A percentile compares a stretch with the other conserved stretches of the same genome.
These are phyloP conservation scores for Tragelaphus imberbis DNA, from an alignment of 2,113 vertebrate genomes.

Conservation along the genomic window DNA sequence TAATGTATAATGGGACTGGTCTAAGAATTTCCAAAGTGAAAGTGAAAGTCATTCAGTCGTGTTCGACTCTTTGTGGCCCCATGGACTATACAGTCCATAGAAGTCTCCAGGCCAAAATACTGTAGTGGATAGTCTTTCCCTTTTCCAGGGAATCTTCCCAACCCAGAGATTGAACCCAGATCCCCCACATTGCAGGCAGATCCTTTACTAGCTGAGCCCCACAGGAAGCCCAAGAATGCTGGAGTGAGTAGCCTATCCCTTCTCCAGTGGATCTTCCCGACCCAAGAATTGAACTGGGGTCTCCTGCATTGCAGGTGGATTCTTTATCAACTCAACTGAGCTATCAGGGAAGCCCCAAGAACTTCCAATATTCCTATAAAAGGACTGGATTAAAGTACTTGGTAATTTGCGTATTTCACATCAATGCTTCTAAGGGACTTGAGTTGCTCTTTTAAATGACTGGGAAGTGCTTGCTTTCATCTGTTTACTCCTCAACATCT, in stretches of 20 bases:
- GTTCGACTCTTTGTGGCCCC: background rate
- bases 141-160: background rate
- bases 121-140: background rate
- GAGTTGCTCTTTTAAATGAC: background rate
- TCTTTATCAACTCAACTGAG: background rate
- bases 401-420: background rate
- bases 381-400: background rate
- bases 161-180: background rate
- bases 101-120: background rate
- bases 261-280: background rate
- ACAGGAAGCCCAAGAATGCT: background rate
- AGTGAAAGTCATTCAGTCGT: background rate
- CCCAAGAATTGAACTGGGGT: background rate
- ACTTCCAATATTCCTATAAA: background rate
- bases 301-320: background rate
- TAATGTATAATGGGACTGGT: background rate
- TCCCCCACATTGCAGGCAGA: background rate
- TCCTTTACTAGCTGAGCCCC: background rate
- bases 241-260: background rate
- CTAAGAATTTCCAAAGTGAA: background rate
- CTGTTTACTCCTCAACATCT: background rate
- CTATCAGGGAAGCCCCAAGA: background rate
- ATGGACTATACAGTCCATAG: background rate
- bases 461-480: background rate
- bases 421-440: background rate